Evolutionary conservation across 2,113 vertebrate genomes (phyloP), one percentile per base, ranked within the genome.

Genomic region (Saccopteryx bilineata): DNA sequence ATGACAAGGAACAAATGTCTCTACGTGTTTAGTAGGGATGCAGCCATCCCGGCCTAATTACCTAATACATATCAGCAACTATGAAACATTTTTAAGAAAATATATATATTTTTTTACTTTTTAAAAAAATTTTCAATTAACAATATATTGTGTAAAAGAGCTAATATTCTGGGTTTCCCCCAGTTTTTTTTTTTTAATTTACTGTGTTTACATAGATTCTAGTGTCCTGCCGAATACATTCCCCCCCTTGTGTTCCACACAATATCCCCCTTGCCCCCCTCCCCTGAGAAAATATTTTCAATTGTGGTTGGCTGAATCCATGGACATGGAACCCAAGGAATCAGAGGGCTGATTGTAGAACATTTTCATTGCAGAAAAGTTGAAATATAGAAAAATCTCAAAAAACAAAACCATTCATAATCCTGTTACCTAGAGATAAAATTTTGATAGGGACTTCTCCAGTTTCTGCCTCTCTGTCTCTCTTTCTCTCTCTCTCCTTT

Each of bases 361-460:
- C 1, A 33, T 85, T 95, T 96, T 95, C 82, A 82, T 14, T 74
- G 68, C 33, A 91, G 28, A 46, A 85, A 75, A 79, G 31, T 13
- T 91, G 10, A n/a, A 39, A 48, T 74, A 13, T 52, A 82, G 33
- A 71, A 84, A 86, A 91, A 82, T 93, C 19, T 79, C 63, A n/a
- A 50, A 78, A 56, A 31, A 48, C 17, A 33, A 93, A 92, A 28
- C 7, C 4, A 52, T 33, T 8, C 17, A 23, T 72, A 80, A 90
- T 72, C 21, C 26, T 54, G 11, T 80, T 31, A 66, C 26, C 18
- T 78, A 61, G 50, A 39, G 19, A 76, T 84, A 60, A 84, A 65
- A 46, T 91, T 96, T 92, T 85, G 23, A 72, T 82, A 54, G 1
- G 21, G 24, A 58, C 2, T 71, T 23, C 63, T 90, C 24, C 1